These are phyloP conservation scores for Sipha flava DNA, from an alignment of 1,140 invertebrate genomes.

Conservation along the genomic window DNA sequence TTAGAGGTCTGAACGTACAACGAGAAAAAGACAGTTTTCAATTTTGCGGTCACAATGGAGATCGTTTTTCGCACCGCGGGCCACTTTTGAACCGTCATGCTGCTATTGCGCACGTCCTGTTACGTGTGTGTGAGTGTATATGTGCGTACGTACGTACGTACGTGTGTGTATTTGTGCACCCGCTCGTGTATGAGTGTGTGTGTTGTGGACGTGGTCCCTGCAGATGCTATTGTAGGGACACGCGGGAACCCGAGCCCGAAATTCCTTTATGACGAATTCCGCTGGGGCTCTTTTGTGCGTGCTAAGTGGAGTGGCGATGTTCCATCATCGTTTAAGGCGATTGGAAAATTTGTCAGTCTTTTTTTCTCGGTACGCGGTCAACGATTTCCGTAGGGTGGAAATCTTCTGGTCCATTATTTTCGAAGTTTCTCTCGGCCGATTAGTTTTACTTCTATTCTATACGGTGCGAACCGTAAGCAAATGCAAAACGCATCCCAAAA, in stretches of 20 bases:
- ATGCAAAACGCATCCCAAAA: too few species aligned
- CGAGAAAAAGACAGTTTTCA: neutral
- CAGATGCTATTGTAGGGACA: too few species aligned
- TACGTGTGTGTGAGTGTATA: neutral
- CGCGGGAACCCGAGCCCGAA: neutral
- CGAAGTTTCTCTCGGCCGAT: neutral
- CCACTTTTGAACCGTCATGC: neutral
- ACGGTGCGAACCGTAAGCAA: too few species aligned
- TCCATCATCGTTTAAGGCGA: neutral
- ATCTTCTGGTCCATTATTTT: neutral
- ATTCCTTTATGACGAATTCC: neutral
- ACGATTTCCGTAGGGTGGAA: neutral
- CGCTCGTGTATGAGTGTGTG: too few species aligned
- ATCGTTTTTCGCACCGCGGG: slow-evolving; percentile 26
- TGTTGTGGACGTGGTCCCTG: too few species aligned
- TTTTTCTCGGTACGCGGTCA: neutral
- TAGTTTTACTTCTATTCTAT: neutral
- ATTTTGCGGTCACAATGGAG: slow-evolving; percentile 22
- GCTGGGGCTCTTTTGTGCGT: neutral
- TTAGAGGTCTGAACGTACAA: neutral
- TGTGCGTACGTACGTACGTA: neutral
- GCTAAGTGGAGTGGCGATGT: slow-evolving; percentile 11
- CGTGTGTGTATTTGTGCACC: too few species aligned
- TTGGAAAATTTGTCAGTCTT: neutral
- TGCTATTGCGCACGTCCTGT: neutral